Conservation (phyloP, 2,888 invertebrate species). For the Meteorus cinctellus region DNA sequence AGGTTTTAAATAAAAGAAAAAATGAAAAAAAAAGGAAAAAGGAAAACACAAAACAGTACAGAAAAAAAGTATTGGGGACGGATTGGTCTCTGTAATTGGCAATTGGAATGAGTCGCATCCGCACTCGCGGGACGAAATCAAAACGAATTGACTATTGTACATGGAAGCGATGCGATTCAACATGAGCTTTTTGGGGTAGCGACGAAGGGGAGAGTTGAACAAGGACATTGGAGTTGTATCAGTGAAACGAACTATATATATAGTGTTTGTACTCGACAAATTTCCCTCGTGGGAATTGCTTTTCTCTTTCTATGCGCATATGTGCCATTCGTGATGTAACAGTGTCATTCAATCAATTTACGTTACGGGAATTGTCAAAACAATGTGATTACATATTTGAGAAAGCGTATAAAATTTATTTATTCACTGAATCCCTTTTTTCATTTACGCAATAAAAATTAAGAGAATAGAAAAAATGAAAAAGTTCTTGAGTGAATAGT, state of each 20-base stretch:
- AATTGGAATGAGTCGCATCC: slow-evolving; percentile 17
- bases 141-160: slow-evolving; percentile 34
- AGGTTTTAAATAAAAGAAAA: slow-evolving; percentile 9
- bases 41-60: neutral
- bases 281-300: slow-evolving; percentile 18
- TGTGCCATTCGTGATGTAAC: slow-evolving; percentile 5
- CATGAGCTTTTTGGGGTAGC: slow-evolving; percentile 23
- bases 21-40: slow-evolving; percentile 15
- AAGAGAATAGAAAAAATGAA: neutral
- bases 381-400: slow-evolving; percentile 15
- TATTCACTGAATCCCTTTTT: too few species aligned
- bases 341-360: slow-evolving; percentile 4
- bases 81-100: slow-evolving; percentile 33
- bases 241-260: slow-evolving; percentile 14
- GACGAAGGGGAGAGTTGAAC: neutral
- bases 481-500: neutral
- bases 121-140: slow-evolving; percentile 29
- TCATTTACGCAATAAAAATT: neutral
- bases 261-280: slow-evolving; percentile 2
- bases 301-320: neutral
- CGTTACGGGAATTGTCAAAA: slow-evolving; percentile 6
- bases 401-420: neutral
- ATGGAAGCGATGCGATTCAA: slow-evolving; percentile 33
- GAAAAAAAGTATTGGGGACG: slow-evolving; percentile 10
- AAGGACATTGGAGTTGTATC: slow-evolving; percentile 3